These are phyloP conservation scores for Amia ocellicauda DNA, from an alignment of 2,113 vertebrate genomes.

Conservation along the genomic window DNA sequence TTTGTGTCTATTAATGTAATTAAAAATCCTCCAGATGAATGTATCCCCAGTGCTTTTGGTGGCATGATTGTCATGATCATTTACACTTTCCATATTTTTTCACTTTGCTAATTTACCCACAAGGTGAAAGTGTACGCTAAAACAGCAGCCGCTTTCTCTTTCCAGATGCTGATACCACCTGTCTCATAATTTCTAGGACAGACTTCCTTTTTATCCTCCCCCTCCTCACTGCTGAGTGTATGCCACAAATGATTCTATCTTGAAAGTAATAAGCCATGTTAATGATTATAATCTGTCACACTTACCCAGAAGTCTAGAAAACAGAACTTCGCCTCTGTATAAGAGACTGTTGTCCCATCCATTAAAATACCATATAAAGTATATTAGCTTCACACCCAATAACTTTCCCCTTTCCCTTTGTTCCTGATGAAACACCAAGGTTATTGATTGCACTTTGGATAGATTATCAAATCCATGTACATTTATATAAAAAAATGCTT, in stretches of 20 bases:
- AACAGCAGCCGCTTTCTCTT: conserved; percentile 42
- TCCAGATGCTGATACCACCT: conserved; percentile 72
- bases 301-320: conserved; percentile 19
- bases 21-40: conserved; percentile 11
- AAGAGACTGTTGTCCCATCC: conserved; percentile 10
- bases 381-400: background rate
- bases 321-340: conserved; percentile 14
- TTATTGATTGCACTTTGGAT: too few relatives aligned
- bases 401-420: conserved; percentile 20
- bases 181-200: conserved; percentile 63
- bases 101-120: conserved; percentile 67
- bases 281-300: conserved; percentile 30
- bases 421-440: too few relatives aligned
- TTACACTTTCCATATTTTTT: conserved; percentile 67
- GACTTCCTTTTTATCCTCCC: conserved; percentile 53
- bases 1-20: conserved; percentile 15
- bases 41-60: conserved; percentile 8
- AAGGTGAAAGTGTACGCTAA: conserved; percentile 61
- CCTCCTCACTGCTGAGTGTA: conserved; percentile 26
- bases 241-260: conserved; percentile 22
- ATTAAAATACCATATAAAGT: background rate
- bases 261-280: conserved; percentile 29
- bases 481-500: background rate
- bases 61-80: conserved; percentile 64
- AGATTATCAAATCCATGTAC: too few relatives aligned